Conservation (phyloP, 2,113 vertebrate genomes). For the Notothenia coriiceps region DNA sequence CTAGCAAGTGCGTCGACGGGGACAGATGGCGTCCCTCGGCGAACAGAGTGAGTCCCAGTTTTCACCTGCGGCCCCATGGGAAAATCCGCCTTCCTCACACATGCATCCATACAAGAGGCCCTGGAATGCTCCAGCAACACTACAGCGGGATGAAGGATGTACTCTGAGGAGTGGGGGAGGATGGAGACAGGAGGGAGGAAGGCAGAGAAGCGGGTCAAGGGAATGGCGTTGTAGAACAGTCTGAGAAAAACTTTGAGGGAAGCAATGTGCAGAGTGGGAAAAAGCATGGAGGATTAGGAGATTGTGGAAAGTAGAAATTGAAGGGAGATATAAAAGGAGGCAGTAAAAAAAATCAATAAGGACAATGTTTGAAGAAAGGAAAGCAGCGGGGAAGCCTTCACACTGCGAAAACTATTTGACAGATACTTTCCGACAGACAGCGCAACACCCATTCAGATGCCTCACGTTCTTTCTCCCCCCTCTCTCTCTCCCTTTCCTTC, state of each 20-base stretch:
- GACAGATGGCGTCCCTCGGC: constrained; percentile 88
- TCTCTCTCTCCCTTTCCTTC: constrained; percentile 50
- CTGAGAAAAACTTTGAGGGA: constrained; percentile 61
- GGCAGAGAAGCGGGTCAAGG: constrained; percentile 67
- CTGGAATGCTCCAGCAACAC: constrained; percentile 80
- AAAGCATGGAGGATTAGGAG: constrained; percentile 69
- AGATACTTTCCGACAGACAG: constrained; percentile 77
- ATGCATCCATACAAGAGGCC: constrained; percentile 79
- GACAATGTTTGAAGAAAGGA: constrained; percentile 71
- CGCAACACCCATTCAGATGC: constrained; percentile 73
- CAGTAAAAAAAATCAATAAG: constrained; percentile 75
- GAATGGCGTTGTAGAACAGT: constrained; percentile 57
- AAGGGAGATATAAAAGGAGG: constrained; percentile 66
- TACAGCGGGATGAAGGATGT: constrained; percentile 69
- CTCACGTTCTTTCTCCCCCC: constrained; percentile 37
- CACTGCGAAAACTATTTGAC: constrained; percentile 77
- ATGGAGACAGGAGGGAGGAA: constrained; percentile 33
- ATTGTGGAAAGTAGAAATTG: constrained; percentile 59
- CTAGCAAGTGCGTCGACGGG: constrained; percentile 81
- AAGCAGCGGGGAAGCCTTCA: constrained; percentile 73
- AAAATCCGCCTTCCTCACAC: constrained; percentile 82
- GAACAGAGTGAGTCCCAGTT: constrained; percentile 85
- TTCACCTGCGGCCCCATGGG: constrained; percentile 88
- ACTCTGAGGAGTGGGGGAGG: constrained; percentile 32
- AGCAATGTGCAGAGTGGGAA: constrained; percentile 57